These are phyloP conservation scores for Darevskia mixta DNA, from an alignment of 2,797 vertebrate species.

Conservation along the genomic window DNA sequence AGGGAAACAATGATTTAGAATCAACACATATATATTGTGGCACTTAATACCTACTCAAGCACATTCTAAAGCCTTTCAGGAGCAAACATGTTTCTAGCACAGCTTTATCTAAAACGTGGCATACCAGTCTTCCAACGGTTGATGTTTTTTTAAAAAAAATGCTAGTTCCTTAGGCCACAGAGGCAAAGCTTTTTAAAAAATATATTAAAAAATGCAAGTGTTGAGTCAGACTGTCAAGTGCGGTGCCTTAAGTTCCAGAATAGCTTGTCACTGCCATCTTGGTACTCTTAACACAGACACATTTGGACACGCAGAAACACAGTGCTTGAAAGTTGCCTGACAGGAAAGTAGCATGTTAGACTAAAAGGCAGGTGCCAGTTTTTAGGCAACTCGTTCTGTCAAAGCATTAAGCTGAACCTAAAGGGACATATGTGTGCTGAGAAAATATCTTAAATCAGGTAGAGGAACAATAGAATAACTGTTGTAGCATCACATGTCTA, in stretches of 20 bases:
- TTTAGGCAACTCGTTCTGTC: constrained; percentile 74
- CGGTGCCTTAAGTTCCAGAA: constrained; percentile 60
- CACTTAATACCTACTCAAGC: not conserved
- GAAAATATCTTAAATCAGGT: constrained; percentile 13
- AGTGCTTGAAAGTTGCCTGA: constrained; percentile 71
- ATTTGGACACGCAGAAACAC: constrained; percentile 65
- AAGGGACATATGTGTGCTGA: constrained; percentile 21
- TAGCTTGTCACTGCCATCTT: constrained; percentile 69
- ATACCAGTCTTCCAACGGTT: constrained; percentile 51
- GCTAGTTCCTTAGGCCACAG: constrained; percentile 41
- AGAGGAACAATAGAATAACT: constrained; percentile 3
- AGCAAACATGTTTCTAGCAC: constrained; percentile 28
- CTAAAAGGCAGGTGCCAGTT: constrained; percentile 76
- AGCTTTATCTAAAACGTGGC: constrained; percentile 12
- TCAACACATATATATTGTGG: constrained; percentile 3
- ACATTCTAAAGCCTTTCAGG: not conserved
- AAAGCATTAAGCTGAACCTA: constrained; percentile 67
- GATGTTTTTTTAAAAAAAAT: constrained; percentile 35
- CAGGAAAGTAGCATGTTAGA: constrained; percentile 64
- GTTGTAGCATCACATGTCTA: not conserved
- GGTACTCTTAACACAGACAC: constrained; percentile 68
- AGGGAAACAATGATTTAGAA: constrained; percentile 48
- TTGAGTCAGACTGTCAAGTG: constrained; percentile 66
- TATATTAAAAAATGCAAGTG: constrained; percentile 38
- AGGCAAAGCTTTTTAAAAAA: constrained; percentile 46